Percentiles rank a stretch among this genome's conserved stretches.
These are phyloP conservation scores for Melikaiella ostensackeni DNA, from an alignment of 2,888 invertebrate species.

Conservation along the genomic window DNA sequence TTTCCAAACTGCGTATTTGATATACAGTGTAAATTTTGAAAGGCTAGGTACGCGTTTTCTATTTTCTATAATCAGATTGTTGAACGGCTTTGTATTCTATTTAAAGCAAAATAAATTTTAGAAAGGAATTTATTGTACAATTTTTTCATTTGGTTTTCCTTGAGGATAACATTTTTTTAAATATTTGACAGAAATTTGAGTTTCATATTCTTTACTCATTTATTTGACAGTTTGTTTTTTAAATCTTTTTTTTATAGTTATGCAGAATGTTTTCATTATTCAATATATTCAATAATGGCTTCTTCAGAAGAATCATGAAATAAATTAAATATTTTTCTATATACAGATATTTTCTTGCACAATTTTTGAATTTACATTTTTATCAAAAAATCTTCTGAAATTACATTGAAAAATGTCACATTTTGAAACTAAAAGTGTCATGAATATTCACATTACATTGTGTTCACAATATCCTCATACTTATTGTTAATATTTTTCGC, in stretches of 20 bases:
- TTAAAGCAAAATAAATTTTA: slow-evolving; percentile 77
- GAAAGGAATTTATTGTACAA: slow-evolving; percentile 69
- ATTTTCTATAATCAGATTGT: slow-evolving; percentile 60
- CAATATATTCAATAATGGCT: no score
- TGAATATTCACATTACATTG: not conserved
- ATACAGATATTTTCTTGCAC: no score
- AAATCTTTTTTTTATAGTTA: not conserved
- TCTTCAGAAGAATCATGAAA: no score
- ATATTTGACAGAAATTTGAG: not conserved
- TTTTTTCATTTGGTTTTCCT: slow-evolving; percentile 23
- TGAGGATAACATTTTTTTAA: not conserved
- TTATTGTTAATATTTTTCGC: slow-evolving; percentile 21
- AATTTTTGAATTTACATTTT: no score
- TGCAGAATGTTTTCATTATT: no score
- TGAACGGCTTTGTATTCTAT: slow-evolving; percentile 75
- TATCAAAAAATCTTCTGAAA: no score
- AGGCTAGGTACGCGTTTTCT: not conserved
- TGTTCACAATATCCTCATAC: not conserved
- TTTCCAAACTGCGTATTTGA: not conserved
- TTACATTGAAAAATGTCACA: no score
- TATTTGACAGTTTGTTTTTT: not conserved
- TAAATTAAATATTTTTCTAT: no score
- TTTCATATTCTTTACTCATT: not conserved
- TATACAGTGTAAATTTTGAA: not conserved
- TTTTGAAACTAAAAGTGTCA: not conserved